phyloP scores from a whole-genome alignment of 2,797 vertebrate genomes.

The Sternotherus odoratus region DNA sequence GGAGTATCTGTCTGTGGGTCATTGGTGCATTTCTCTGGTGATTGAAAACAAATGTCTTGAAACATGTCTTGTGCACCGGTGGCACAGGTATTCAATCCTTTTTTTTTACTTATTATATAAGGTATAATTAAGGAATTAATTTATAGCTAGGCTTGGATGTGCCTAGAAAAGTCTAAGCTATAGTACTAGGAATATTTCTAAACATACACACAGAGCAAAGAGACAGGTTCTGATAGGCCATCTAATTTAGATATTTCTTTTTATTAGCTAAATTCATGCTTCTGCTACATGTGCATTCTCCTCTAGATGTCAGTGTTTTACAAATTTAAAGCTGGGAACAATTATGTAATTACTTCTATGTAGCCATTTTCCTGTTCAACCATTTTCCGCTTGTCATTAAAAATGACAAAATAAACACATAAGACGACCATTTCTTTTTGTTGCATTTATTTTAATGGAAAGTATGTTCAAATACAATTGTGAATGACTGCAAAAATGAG shows the following conservation, averaged over 20 bases:
- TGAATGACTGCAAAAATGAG: not conserved
- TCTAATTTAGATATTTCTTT: not conserved
- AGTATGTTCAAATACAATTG: not conserved
- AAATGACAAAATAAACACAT: not conserved
- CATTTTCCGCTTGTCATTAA: constrained; percentile 48
- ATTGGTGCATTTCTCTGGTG: not conserved
- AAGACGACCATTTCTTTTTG: not conserved
- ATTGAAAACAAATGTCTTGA: not conserved
- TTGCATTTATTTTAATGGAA: not conserved
- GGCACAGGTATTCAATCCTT: not conserved
- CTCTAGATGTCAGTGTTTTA: constrained; percentile 74
- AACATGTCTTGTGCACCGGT: not conserved
- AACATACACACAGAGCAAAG: not conserved
- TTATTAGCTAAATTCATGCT: not conserved
- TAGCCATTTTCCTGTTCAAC: constrained; percentile 27
- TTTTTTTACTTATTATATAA: not conserved
- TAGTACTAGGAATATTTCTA: not conserved
- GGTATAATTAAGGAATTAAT: not conserved
- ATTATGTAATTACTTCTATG: not conserved
- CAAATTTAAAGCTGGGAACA: not conserved
- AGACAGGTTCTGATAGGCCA: not conserved
- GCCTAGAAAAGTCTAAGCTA: not conserved
- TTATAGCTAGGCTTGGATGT: not conserved
- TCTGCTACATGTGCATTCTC: not conserved
- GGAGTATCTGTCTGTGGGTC: not conserved